Base-by-base conservation (phyloP, 2,113 vertebrate genomes). In the Phodopus roborovskii region DNA sequence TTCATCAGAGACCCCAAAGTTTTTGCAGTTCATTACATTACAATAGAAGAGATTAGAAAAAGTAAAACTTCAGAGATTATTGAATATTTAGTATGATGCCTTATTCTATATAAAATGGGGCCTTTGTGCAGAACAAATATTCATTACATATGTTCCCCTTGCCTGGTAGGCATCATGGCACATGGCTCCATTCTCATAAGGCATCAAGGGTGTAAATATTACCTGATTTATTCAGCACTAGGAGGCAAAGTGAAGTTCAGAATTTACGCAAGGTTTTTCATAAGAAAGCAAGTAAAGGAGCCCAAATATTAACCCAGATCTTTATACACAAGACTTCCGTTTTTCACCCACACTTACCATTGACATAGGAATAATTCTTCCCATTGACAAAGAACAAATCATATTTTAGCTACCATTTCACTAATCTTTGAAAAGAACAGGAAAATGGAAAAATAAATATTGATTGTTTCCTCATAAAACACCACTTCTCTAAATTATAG, bases 401-500 rank as follows among this genome's bases (percentile, higher is more conserved):
- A 87, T 7, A 85, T 77, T 85, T 92, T 77, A 95, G 50, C 16
- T 56, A 93, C 50, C 7, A 78, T 73, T 6, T 71, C 90, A 83
- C 33, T 91, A 94, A 93, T 85, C 7, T 74, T 60, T 83, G 19
- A 87, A 90, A 87, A 30, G 20, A 60, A 17, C 13, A 79, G 15
- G 26, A 12, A 68, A 81, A 60, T 56, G 74, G 5, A 5, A 74
- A n/a, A 24, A 5, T 33, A 95, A 88, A 85, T 92, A 95, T 88
- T 33, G 58, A 92, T 88, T 81, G 20, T 16, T 92, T 90, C 15
- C 13, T 33, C 39, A 39, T 42, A 33, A n/a, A 81, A 68, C 30
- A 74, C 7, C 36, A 77, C 39, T 77, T 86, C 15, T 16, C 22
- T 95, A 74, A 94, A 93, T 93, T 92, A 95, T 39, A 92, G 64